These are phyloP conservation scores for Cryptocheilus praepositus DNA, from an alignment of 2,888 invertebrate species.

Conservation along the genomic window DNA sequence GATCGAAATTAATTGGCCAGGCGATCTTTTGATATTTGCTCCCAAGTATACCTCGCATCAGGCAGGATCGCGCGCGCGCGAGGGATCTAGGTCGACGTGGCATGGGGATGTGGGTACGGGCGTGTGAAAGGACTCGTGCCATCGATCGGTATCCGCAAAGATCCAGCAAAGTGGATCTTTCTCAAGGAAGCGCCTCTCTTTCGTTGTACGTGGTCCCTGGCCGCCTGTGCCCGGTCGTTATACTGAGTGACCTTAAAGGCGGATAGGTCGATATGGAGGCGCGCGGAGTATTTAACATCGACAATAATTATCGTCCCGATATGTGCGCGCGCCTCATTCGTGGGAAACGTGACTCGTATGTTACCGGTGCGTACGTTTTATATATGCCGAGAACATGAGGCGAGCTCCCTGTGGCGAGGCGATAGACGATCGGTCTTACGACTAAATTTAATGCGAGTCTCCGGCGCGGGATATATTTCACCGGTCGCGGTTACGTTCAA, in stretches of 20 bases:
- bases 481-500: constrained; percentile 19
- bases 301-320: constrained; percentile 28
- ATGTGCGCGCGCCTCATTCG: constrained; percentile 16
- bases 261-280: constrained; percentile 12
- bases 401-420: constrained; percentile 35
- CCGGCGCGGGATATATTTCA: constrained; percentile 27
- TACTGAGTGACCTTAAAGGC: not conserved
- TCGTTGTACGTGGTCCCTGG: not conserved
- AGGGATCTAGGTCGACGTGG: not conserved
- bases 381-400: constrained; percentile 18
- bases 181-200: constrained; percentile 17
- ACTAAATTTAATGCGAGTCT: constrained; percentile 32
- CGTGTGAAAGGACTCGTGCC: constrained; percentile 19
- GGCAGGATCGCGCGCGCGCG: not conserved
- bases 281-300: constrained; percentile 17
- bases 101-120: not conserved
- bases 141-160: constrained; percentile 10
- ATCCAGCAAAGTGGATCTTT: constrained; percentile 16
- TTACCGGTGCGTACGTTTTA: constrained; percentile 23
- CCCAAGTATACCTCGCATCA: not conserved
- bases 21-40: too few species aligned
- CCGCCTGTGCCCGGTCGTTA: not conserved
- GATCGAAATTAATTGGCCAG: too few species aligned
- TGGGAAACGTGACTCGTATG: constrained; percentile 33
- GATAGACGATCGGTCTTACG: constrained; percentile 28